These are phyloP conservation scores for Limosa lapponica DNA, from an alignment of 2,797 vertebrate genomes.

Conservation along the genomic window DNA sequence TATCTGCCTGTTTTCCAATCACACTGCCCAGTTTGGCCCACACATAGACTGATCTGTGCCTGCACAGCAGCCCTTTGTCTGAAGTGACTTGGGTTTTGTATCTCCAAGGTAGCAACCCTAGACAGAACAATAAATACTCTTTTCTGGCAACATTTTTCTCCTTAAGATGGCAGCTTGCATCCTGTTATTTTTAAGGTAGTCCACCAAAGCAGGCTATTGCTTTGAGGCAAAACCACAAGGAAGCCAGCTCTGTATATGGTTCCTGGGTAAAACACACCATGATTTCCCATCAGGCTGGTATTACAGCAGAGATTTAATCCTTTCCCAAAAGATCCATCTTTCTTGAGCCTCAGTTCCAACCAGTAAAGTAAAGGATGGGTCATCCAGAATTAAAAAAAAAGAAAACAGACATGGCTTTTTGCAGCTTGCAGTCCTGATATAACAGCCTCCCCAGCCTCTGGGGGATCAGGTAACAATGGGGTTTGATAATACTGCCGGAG, in stretches of 20 bases:
- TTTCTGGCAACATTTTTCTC: slow-evolving; percentile 29
- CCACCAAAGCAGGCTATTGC: not conserved
- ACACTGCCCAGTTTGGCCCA: slow-evolving; percentile 46
- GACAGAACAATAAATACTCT: slow-evolving; percentile 58
- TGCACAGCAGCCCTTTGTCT: slow-evolving; percentile 54
- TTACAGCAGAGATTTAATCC: slow-evolving; percentile 4
- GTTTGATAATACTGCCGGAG: slow-evolving; percentile 69
- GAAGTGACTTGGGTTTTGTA: slow-evolving; percentile 59
- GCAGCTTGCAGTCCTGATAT: slow-evolving; percentile 53
- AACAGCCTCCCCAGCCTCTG: slow-evolving; percentile 52
- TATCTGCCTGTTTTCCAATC: slow-evolving; percentile 57
- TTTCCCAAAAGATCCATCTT: slow-evolving; percentile 16
- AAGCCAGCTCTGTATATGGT: not conserved
- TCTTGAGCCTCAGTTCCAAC: slow-evolving; percentile 14
- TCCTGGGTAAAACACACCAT: not conserved
- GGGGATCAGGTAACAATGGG: slow-evolving; percentile 72
- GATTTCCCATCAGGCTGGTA: slow-evolving; percentile 12
- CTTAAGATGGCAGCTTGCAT: slow-evolving; percentile 56
- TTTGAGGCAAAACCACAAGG: slow-evolving; percentile 4
- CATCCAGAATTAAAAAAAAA: slow-evolving; percentile 11
- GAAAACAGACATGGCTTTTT: slow-evolving; percentile 46
- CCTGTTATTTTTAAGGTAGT: slow-evolving; percentile 50
- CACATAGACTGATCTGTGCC: slow-evolving; percentile 20
- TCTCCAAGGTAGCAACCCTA: slow-evolving; percentile 59
- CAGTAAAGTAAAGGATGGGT: slow-evolving; percentile 23